Evolutionary conservation across 2,888 invertebrate species (phyloP), one percentile per base, ranked within the genome.

Genomic region (Heliconius ismenius): DNA sequence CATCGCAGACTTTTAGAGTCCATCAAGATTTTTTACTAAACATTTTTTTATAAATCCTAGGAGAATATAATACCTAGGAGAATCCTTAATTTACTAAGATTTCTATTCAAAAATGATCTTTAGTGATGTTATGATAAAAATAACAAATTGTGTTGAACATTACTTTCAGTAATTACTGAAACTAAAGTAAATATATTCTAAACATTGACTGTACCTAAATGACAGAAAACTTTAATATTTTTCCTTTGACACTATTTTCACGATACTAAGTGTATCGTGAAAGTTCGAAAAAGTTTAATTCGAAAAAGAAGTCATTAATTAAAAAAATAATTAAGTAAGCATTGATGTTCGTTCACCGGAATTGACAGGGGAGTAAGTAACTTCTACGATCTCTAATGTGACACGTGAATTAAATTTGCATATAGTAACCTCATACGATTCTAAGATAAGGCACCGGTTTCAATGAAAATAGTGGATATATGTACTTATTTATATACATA

Each of bases 351-450:
- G 39, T 32, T 39, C 58, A 62, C 24, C 72, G 72, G 60, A 72
- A 72, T 60, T 72, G 72, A 72, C 62, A 62, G 11, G 36, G 24
- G 24, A 62, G 60, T 58, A 28, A 75, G 75, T 63, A 7, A 73
- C 36, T 60, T 58, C 43, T 67, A 65, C n/a, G 60, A 76, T 60
- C 43, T 58, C 76, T 76, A 60, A 73, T 67, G 63, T 73, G 54
- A 76, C 60, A 76, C 67, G 26, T 73, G 76, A 73, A 73, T 73
- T 62, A 76, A 73, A 76, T 73, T 73, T 76, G 73, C 76, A 76
- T 73, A 76, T 32, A 69, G 68, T 67, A 28, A 76, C 67, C 63
- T 63, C 63, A 24, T 32, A 21, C 49, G 60, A 60, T 73, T 62
- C 49, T 1, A 58, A 58, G 62, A 64, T 60, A 67, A 58, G 43